Percentiles rank a stretch among this genome's conserved stretches.
phyloP scores from a whole-genome alignment of 1,140 invertebrate species.

The Zaprionus inermis region DNA sequence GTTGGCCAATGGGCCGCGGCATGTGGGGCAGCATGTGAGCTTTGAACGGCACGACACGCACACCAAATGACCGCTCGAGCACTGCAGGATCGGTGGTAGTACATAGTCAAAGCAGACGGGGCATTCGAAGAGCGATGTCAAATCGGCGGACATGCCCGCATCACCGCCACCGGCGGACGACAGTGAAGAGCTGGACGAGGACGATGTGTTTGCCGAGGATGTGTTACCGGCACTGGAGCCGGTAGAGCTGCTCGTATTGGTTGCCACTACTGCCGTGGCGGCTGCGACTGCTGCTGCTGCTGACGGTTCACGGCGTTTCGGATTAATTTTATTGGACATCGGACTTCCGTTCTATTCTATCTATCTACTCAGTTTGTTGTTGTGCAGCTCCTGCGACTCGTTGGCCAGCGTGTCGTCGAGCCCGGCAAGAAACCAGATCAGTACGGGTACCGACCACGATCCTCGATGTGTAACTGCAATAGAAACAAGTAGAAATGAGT shows the following conservation, averaged over 20 bases:
- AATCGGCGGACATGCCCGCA: conserved; percentile 90
- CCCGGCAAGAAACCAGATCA: too few species aligned
- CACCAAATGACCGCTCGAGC: conserved; percentile 94
- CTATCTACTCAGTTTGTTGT: conserved; percentile 26
- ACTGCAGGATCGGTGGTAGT: conserved; percentile 96
- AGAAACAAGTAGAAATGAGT: background rate
- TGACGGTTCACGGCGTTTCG: conserved; percentile 82
- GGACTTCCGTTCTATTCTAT: conserved; percentile 58
- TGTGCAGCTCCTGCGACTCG: background rate
- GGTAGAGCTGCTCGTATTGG: conserved; percentile 72
- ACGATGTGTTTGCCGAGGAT: conserved; percentile 82
- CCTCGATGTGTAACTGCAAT: background rate
- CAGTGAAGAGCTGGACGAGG: conserved; percentile 81
- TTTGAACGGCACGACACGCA: conserved; percentile 98
- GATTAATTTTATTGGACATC: conserved; percentile 84
- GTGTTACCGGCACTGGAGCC: conserved; percentile 74
- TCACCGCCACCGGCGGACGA: conserved; percentile 83
- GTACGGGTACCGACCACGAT: background rate
- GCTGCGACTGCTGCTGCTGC: conserved; percentile 66
- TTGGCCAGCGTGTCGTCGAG: too few species aligned
- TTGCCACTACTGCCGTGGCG: conserved; percentile 71
- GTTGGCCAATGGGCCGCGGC: conserved; percentile 97
- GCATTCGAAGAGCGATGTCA: conserved; percentile 98
- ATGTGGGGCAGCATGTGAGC: conserved; percentile 98
- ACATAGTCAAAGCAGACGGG: conserved; percentile 99